Base-by-base conservation (phyloP, 37 sponge, comb jelly and placozoan genomes). In the Chondrilla cf. caribensis region DNA sequence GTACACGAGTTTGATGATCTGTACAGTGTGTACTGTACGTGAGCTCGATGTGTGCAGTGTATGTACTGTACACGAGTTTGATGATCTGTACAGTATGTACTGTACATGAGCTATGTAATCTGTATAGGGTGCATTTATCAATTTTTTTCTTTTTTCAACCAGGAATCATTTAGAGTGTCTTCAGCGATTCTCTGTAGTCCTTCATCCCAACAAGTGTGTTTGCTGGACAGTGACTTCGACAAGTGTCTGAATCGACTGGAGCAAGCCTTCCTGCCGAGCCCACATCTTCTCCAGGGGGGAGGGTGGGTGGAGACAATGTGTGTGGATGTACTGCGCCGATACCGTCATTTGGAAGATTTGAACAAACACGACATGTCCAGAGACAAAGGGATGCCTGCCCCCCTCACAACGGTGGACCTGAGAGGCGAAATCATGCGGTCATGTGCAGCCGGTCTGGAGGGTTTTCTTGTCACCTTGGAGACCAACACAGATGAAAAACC, bases 171-270 rank as follows among this genome's bases (percentile, higher is more conserved):
- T 3, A n/a, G 4, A 26, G 68, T 26, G 68, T 8, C 35, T 8
- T 33, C 29, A 33, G 68, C 29, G 33, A 17, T 67, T 28, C 11
- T 67, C 3, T 67, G 68, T 29, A 33, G 35, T 29, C 0, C 1
- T 33, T 29, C 68, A 17, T 33, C 4, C 29, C 32, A 67, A 17
- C 68, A 29, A 31, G 68, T 29, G 31, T 8, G 2, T 29, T 33
- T 67, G 31, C 32, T 67, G 31, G 26, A 67, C 1, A 2, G 68
- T 33, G 68, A 67, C 68, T 73, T 73, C 76, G 21, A 1, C 76
- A 73, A 73, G 44, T 73, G 76, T 37, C 18, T 73, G 76, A 19
- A 9, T n/a, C 41, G 76, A 2, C 2, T 73, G 18, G 76, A 42
- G 22, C 3, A 37, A 17, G 76, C 76, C 41, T 40, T 73, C 43